Evolutionary conservation across 1,140 invertebrate species (phyloP).

Genomic region (Sinella curviseta): DNA sequence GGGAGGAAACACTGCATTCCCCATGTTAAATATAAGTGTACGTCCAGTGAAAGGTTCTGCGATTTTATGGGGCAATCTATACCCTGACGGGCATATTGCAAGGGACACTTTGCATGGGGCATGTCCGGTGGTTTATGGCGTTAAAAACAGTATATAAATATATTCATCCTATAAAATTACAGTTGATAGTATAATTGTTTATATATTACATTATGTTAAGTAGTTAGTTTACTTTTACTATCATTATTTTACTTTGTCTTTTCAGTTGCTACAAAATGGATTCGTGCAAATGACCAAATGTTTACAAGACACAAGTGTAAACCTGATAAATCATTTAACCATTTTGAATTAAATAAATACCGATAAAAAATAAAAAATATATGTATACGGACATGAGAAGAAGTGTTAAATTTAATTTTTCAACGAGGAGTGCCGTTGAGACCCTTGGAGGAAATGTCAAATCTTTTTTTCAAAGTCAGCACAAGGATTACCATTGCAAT

Average conservation of each 20-base stretch:
- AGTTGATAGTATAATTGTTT: background rate
- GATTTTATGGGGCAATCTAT: slow-evolving; percentile 35
- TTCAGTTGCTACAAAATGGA: slow-evolving; percentile 43
- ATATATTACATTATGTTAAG: background rate
- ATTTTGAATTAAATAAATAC: background rate
- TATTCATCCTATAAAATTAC: background rate
- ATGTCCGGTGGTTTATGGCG: slow-evolving; percentile 26
- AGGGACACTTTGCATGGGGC: slow-evolving; percentile 30
- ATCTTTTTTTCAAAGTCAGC: background rate
- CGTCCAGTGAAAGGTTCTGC: slow-evolving; percentile 33
- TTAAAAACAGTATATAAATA: slow-evolving; percentile 1
- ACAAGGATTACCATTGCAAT: background rate
- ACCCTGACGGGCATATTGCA: slow-evolving; percentile 33
- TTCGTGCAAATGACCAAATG: slow-evolving; percentile 35
- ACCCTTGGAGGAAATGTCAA: background rate
- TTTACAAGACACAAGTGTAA: slow-evolving; percentile 34
- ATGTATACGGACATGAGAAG: no score
- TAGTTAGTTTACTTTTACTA: slow-evolving; percentile 13
- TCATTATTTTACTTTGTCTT: background rate
- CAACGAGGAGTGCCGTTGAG: background rate
- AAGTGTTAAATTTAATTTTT: no score
- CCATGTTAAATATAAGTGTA: slow-evolving; percentile 19
- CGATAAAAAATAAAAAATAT: background rate
- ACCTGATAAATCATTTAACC: background rate
- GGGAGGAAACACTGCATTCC: slow-evolving; percentile 39